Evolutionary conservation across 2,797 vertebrate genomes (phyloP).

Genomic region (Coluber constrictor): DNA sequence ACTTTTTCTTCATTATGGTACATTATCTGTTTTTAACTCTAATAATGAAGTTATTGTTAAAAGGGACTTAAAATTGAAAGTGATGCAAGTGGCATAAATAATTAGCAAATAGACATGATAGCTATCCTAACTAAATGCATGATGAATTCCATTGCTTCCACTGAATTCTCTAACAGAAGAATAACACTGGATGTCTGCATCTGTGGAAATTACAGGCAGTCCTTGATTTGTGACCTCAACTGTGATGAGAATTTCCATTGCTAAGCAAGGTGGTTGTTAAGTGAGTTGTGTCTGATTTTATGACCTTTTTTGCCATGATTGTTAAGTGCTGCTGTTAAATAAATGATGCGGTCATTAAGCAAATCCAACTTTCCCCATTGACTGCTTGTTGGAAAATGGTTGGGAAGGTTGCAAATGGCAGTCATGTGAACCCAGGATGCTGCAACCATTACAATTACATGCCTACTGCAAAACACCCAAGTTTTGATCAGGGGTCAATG

Average conservation of each 20-base stretch:
- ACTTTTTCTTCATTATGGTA: neutral
- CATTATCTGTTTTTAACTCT: neutral
- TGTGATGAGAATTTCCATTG: neutral
- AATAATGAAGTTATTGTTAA: neutral
- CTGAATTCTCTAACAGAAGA: neutral
- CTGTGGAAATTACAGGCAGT: neutral
- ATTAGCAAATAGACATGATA: neutral
- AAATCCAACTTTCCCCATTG: neutral
- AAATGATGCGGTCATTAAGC: neutral
- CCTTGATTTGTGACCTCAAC: neutral
- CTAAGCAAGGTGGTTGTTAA: neutral
- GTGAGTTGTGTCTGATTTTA: neutral
- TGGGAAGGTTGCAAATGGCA: neutral
- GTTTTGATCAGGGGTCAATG: neutral
- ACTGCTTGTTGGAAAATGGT: neutral
- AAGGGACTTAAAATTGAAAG: neutral
- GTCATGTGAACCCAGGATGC: neutral
- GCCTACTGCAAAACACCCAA: neutral
- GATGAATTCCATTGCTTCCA: neutral
- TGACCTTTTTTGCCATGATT: neutral
- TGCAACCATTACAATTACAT: neutral
- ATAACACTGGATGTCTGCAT: neutral
- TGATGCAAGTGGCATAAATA: neutral
- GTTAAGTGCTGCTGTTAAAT: neutral
- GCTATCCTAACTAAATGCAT: neutral